Base-by-base conservation (phyloP, 2,113 vertebrate species). In the Laticauda colubrina region DNA sequence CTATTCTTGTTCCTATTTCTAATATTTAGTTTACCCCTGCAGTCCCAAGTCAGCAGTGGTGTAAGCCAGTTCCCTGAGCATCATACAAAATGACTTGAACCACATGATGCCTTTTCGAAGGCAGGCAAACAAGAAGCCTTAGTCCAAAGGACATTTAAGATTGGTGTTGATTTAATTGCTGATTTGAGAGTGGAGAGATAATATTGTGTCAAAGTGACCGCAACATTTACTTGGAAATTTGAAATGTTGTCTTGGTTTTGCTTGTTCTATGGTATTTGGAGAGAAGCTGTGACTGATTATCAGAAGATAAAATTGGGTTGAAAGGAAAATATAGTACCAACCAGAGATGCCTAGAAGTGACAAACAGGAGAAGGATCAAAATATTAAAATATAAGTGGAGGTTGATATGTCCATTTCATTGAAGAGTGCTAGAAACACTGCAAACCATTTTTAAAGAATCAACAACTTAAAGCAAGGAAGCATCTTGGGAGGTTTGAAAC, bases 61-160 rank as follows among this genome's bases (percentile, higher is more conserved):
- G 9, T 87, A 8, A 61, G 43, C 56, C 90, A 56, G 11, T 54
- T 43, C 14, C 24, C 55, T 34, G 26, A 48, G 4, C 23, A 56
- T 57, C 20, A 39, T 61, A 20, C 12, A 23, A 87, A 87, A 64
- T 87, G 4, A 7, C 64, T 59, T 56, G 64, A 34, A 18, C 5
- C 5, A n/a, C 3, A 0, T n/a, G 43, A 34, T 34, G 1, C 10
- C 6, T 15, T 24, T n/a, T 43, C 1, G 21, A 5, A 20, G 18
- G 48, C 3, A 75, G 7, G 23, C n/a, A 55, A 69, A 48, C 86
- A 88, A 88, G 85, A n/a, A 54, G 6, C 4, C 5, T 43, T 34
- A 45, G 53, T 91, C 34, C 39, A 4, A 89, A 89, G 59, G 39
- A 2, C 23, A 0, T n/a, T 53, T 64, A 53, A 69, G 14, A 4